Base-by-base conservation (phyloP, 92 coral and sea anemone genomes). In the Pocillopora meandrina region DNA sequence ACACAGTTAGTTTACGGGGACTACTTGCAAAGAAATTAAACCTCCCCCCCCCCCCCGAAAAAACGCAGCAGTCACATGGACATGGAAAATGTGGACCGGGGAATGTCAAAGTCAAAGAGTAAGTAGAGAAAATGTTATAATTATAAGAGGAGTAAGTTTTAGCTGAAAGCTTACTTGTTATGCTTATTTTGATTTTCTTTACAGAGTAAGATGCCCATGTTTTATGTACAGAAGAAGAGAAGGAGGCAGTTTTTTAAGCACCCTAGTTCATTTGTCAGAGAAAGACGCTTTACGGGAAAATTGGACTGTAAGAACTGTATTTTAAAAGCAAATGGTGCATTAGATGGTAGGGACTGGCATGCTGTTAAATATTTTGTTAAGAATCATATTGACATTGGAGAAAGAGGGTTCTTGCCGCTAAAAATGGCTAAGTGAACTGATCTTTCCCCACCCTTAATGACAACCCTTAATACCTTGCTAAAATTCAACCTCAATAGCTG, bases 201-300 rank as follows among this genome's bases (percentile, higher is more conserved):
- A 61, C 26, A 26, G 26, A 26, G 26, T 26, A 26, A 26, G 26
- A 26, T 26, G 26, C 26, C 26, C 0, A 26, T 26, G 81, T 36
- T 55, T 61, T 87, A n/a, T 87, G 90, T 87, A 72, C 90, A 63
- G 72, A 66, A 76, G 76, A 61, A 42, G 91, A 82, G 69, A 75
- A 83, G 52, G 72, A 82, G 61, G 79, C 91, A 23, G 91, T 88
- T 56, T n/a, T 61, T 76, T 56, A 77, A 76, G 80, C 65, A 82
- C 62, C 74, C 83, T 56, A 70, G 76, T 26, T 33, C 69, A 26
- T 26, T 26, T n/a, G n/a, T n/a, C n/a, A n/a, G n/a, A n/a, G n/a
- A n/a, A n/a, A n/a, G n/a, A n/a, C 60, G 71, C 49, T 71, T 77
- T 65, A 87, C 88, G 19, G 77, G 91, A 68, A 82, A 87, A 82